These are phyloP conservation scores for Corticium candelabrum DNA, from an alignment of 37 sponge, comb jelly and placozoan genomes.

Conservation along the genomic window DNA sequence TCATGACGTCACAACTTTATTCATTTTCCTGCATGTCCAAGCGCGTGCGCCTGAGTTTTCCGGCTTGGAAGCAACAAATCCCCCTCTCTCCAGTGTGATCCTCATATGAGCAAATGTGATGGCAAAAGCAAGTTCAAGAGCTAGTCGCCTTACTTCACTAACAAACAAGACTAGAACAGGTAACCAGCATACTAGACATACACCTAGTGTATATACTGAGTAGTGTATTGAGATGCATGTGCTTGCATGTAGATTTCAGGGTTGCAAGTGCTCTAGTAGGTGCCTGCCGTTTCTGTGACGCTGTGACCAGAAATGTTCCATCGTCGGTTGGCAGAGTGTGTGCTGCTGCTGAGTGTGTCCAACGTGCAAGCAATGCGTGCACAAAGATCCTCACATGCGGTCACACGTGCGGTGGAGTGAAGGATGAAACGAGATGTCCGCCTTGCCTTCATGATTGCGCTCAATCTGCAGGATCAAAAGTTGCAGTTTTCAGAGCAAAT, in stretches of 20 bases:
- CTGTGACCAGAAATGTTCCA: background rate
- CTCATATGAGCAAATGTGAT: too few species aligned
- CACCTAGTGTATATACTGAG: background rate
- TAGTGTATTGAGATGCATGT: background rate
- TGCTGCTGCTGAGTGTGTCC: too few species aligned
- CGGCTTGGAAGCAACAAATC: too few species aligned
- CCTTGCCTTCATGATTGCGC: slow-evolving; percentile 89
- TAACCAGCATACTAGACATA: background rate
- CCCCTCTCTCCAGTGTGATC: too few species aligned
- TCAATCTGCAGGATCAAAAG: background rate
- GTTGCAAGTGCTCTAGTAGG: too few species aligned
- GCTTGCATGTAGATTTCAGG: too few species aligned
- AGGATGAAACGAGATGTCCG: slow-evolving; percentile 64
- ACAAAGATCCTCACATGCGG: slow-evolving; percentile 74
- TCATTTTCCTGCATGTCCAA: too few species aligned
- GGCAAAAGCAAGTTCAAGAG: too few species aligned
- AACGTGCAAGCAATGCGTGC: slow-evolving; percentile 53
- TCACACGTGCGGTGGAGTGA: slow-evolving; percentile 79
- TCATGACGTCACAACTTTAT: too few species aligned
- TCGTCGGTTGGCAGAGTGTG: background rate
- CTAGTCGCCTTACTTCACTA: background rate
- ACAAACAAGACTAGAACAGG: background rate
- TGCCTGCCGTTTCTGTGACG: background rate
- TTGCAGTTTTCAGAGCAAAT: too few species aligned
- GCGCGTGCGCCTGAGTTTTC: too few species aligned